phyloP scores from a whole-genome alignment of 53 echinoderm and acorn worm species.

The Paracentrotus lividus region DNA sequence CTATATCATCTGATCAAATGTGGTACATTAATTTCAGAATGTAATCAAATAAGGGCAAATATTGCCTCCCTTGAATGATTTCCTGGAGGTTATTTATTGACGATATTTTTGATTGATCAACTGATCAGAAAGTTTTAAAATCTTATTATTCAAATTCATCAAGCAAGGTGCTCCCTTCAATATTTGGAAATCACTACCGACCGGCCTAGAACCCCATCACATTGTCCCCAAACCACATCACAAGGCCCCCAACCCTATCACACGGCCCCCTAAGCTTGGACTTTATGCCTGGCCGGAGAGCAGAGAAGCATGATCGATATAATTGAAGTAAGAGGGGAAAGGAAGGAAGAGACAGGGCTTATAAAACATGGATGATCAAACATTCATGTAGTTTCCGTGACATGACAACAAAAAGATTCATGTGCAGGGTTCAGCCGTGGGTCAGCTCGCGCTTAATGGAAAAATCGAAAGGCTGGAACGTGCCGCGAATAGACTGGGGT shows the following conservation, averaged over 20 bases:
- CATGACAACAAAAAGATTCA: slow-evolving; percentile 56
- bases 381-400: slow-evolving; percentile 57
- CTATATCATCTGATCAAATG: too few species aligned
- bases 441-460: slow-evolving; percentile 46
- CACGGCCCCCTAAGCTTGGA: background rate
- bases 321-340: slow-evolving; percentile 40
- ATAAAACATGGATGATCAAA: slow-evolving; percentile 20
- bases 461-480: slow-evolving; percentile 60
- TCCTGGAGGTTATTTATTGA: too few species aligned
- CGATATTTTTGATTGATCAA: too few species aligned
- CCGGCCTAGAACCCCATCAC: background rate
- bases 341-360: background rate
- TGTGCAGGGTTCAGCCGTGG: slow-evolving; percentile 1
- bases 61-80: too few species aligned
- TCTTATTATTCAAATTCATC: background rate
- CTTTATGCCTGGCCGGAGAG: background rate
- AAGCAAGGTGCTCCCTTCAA: background rate
- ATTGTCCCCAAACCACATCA: slow-evolving; percentile 11
- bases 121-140: too few species aligned
- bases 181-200: background rate
- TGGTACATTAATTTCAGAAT: too few species aligned
- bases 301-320: slow-evolving; percentile 32
- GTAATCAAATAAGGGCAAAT: too few species aligned
- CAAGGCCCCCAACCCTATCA: slow-evolving; percentile 2
- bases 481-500: slow-evolving; percentile 52